Base-by-base conservation (phyloP, 2,797 vertebrate genomes). In the Lepilemur septentrionalis region DNA sequence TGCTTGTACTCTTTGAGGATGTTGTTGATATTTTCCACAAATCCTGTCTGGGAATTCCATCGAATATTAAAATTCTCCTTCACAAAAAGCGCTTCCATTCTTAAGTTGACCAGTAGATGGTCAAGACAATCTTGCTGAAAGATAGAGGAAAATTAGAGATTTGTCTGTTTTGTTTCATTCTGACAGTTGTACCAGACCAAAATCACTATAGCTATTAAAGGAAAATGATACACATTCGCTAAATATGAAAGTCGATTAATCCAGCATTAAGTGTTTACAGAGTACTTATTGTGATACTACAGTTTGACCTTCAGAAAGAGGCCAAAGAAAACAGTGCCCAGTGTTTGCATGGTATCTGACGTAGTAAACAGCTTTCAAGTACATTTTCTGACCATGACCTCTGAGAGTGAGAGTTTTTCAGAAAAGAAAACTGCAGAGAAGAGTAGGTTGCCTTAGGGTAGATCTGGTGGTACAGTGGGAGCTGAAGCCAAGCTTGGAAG, bases 1-100 rank as follows among this genome's bases (percentile, higher is more conserved):
- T 98, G 97, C 95, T 99, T 99, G 98, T 99, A 99, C 97, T 99
- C 99, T 35, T 98, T 98, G 93, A 99, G 96, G 20, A 99, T 97
- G 46, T n/a, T 96, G 63, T 98, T 98, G 12, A 99, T 99, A 93
- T 99, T 99, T 32, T 99, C 99, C 97, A 99, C 98, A 35, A 99
- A 98, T n/a, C 99, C 99, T 2, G 65, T 32, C 92, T 99, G 98
- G 97, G 99, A 99, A 43, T 98, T 89, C 99, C 99, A 99, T 41
- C 95, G 98, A 61, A 99, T 96, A 43, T 99, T 99, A 93, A 99
- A 99, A 93, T 98, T 98, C 25, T 99, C 99, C 89, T 98, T 99
- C 92, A 99, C 65, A 95, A 98, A 98, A 12, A 95, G 13, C 0
- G 98, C 96, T 87, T 99, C 99, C 99, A 99, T 98, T 43, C 96